phyloP scores from a whole-genome alignment of 2,113 vertebrate species.

The Rhadina sibilatrix region DNA sequence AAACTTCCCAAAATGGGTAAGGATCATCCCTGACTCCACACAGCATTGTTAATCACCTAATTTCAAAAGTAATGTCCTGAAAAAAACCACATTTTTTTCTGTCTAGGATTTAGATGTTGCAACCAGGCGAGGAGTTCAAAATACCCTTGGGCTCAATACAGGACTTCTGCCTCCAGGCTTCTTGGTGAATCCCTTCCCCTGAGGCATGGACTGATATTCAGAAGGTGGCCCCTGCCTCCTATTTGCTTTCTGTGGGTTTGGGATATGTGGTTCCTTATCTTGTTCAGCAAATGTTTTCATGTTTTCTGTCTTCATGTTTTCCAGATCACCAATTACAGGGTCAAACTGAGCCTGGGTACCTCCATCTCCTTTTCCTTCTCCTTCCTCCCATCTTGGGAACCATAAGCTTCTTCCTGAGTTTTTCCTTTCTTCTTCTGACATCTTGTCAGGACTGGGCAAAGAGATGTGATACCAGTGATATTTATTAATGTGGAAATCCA shows the following conservation, averaged over 20 bases:
- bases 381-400: neutral
- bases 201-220: neutral
- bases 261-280: neutral
- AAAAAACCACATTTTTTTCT: neutral
- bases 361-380: neutral
- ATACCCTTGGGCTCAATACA: neutral
- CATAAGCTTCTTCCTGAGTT: fast-evolving
- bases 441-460: neutral
- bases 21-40: neutral
- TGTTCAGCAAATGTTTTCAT: neutral
- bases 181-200: neutral
- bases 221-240: neutral
- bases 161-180: neutral
- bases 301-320: neutral
- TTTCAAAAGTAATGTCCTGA: neutral
- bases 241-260: neutral
- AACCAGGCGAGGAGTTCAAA: neutral
- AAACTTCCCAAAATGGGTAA: neutral
- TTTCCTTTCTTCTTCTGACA: neutral
- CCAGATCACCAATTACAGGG: neutral
- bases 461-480: neutral
- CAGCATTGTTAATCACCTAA: neutral
- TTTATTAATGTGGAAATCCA: neutral
- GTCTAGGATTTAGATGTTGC: neutral
- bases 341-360: neutral